These are phyloP conservation scores for Megaceryle alcyon DNA, from an alignment of 2,797 vertebrate species.

Conservation along the genomic window DNA sequence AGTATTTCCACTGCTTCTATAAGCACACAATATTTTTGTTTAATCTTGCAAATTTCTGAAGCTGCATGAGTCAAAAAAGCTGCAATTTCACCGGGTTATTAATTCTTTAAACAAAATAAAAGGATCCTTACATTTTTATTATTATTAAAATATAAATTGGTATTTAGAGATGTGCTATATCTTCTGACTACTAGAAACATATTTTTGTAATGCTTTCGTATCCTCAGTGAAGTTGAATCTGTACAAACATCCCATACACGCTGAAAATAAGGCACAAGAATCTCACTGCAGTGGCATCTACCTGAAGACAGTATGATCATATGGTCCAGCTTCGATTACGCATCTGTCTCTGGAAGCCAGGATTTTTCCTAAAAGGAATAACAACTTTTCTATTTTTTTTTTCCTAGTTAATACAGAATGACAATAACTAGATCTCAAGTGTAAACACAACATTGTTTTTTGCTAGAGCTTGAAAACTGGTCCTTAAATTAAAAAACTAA, in stretches of 20 bases:
- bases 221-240: neutral
- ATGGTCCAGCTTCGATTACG: neutral
- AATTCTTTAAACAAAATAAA: neutral
- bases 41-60: neutral
- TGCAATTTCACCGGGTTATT: neutral
- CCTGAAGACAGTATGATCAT: neutral
- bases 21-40: neutral
- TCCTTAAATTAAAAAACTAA: constrained; percentile 5
- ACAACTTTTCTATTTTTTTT: neutral
- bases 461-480: neutral
- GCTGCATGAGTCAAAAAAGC: neutral
- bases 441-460: constrained; percentile 20
- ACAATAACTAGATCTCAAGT: constrained; percentile 46
- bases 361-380: neutral
- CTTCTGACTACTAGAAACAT: neutral
- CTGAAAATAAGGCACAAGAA: constrained; percentile 21
- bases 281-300: neutral
- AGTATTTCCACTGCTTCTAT: neutral
- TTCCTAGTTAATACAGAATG: neutral
- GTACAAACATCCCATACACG: neutral
- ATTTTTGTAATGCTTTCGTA: neutral
- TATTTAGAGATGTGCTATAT: neutral
- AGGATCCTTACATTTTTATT: neutral
- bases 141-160: neutral
- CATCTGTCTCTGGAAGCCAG: constrained; percentile 33